Evolutionary conservation across 2,888 invertebrate genomes (phyloP).

Genomic region (Cepaea hortensis): DNA sequence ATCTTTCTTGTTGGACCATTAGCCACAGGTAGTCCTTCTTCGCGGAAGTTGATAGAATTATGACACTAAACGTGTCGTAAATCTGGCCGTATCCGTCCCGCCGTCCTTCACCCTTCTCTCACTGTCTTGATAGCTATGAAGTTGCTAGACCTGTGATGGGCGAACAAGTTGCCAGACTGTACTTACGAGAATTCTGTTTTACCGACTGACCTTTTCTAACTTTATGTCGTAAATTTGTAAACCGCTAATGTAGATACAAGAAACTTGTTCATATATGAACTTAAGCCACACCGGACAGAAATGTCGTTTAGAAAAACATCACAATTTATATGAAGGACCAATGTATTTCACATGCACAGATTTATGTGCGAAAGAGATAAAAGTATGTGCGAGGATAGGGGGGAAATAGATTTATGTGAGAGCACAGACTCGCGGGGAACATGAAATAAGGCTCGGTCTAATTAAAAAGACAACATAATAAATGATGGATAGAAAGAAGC

Average conservation of each 20-base stretch:
- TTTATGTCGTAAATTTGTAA: background rate
- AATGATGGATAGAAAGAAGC: too few species aligned
- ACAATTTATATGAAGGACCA: too few species aligned
- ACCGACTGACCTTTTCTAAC: background rate
- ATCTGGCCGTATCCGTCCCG: constrained; percentile 7
- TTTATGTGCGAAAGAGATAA: background rate
- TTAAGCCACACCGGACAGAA: background rate
- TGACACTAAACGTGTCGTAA: constrained; percentile 26
- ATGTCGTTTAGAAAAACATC: background rate
- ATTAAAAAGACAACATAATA: too few species aligned
- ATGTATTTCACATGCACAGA: background rate
- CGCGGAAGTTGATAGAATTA: constrained; percentile 35
- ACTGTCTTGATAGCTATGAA: background rate
- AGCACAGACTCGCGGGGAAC: too few species aligned
- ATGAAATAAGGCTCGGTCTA: too few species aligned
- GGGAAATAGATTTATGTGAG: too few species aligned
- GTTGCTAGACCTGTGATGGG: background rate
- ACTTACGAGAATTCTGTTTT: background rate
- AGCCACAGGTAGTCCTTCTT: background rate
- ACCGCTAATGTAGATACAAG: background rate
- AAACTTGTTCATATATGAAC: background rate
- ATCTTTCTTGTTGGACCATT: background rate
- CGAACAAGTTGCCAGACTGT: constrained; percentile 30
- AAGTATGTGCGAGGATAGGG: background rate
- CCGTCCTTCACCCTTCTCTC: background rate